These are phyloP conservation scores for Monopterus albus DNA, from an alignment of 2,113 vertebrate species.

Conservation along the genomic window DNA sequence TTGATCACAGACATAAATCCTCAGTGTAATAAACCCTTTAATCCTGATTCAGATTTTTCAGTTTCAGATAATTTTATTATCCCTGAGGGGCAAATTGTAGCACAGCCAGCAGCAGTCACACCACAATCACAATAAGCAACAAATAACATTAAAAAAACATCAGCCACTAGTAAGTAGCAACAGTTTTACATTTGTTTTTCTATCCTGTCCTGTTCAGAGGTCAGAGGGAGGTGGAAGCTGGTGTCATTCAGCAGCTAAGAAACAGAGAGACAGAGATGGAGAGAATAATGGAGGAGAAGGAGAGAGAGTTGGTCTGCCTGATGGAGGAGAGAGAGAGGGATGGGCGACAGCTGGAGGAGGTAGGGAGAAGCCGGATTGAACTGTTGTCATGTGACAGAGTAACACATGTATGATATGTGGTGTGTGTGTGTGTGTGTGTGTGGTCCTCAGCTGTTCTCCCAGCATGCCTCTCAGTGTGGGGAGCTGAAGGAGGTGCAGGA, in stretches of 20 bases:
- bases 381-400: background rate
- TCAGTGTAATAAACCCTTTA: too few species aligned
- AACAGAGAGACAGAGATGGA: conserved; percentile 53
- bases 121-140: too few species aligned
- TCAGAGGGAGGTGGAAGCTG: conserved; percentile 10
- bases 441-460: conserved; percentile 70
- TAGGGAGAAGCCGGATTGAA: conserved; percentile 55
- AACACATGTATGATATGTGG: background rate
- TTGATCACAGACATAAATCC: too few species aligned
- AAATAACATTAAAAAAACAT: too few species aligned
- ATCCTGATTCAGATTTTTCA: too few species aligned
- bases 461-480: conserved; percentile 58
- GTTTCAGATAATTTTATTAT: too few species aligned
- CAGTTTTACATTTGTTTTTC: too few species aligned
- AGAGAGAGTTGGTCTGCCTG: conserved; percentile 30
- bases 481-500: conserved; percentile 74
- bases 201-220: conserved; percentile 7
- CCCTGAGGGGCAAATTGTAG: too few species aligned
- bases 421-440: background rate
- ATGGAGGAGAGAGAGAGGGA: conserved; percentile 60
- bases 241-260: conserved; percentile 23
- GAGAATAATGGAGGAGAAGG: conserved; percentile 66
- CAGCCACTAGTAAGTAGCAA: too few species aligned
- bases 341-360: conserved; percentile 77
- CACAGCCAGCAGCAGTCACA: too few species aligned